Base-by-base conservation (phyloP, 2,797 vertebrate species). In the Onychomys arenicola region DNA sequence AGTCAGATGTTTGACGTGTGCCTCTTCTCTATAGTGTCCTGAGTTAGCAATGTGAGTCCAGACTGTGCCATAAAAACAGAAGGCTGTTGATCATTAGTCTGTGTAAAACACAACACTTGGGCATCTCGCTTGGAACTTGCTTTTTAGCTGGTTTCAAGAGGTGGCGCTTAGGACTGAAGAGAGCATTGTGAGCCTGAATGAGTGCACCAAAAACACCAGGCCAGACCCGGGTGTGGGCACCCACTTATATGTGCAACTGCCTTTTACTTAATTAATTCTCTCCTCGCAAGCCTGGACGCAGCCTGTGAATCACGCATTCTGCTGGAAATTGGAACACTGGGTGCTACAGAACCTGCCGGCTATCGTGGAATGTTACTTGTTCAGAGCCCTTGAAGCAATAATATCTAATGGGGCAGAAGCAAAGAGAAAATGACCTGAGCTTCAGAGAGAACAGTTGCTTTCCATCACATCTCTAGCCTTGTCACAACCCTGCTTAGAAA, bases 201-300 rank as follows among this genome's bases (percentile, higher is more conserved):
- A 97, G 95, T 61, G 65, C 96, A 96, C 96, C 95, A 90, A 97
- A 97, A 98, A 96, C 96, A 96, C 89, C 92, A 96, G 97, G 93
- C 95, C 96, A 80, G 96, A 75, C 89, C 37, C 59, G 96, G 97
- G 92, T 97, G 91, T 95, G 87, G 93, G 95, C 93, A 97, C 98
- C 95, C 98, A 95, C 97, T 98, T 97, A 93, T 81, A 96, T 93
- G 97, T 91, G 91, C 95, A 95, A 98, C 95, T 95, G 97, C 95
- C 95, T 98, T 97, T 96, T 96, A 95, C 96, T 96, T 97, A 97
- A 97, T 98, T 97, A 98, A 97, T 97, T 97, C 96, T 97, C 96
- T 92, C 93, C 92, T 89, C 96, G 96, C 97, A 96, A 97, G 97
- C 88, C 95, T 93, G 94, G 94, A 96, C 95, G 8, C 25, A 40